A percentile compares a stretch with the other conserved stretches of the same genome.
These are phyloP conservation scores for Hydriomena furcata DNA, from an alignment of 2,888 invertebrate genomes.

Conservation along the genomic window DNA sequence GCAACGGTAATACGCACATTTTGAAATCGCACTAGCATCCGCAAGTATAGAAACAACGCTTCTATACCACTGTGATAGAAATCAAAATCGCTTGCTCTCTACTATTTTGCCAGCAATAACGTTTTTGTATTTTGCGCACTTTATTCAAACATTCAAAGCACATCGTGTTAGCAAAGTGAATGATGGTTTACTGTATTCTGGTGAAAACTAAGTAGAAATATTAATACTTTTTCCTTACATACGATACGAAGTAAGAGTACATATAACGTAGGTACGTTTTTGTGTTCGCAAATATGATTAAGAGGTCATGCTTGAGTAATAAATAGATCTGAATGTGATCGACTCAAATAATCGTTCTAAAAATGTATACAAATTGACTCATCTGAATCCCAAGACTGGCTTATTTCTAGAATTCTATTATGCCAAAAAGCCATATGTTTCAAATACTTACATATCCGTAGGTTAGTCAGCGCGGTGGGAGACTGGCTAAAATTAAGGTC, in stretches of 20 bases:
- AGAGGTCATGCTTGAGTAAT: no score
- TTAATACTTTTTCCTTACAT: no score
- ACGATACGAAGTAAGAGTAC: no score
- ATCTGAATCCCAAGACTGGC: slow-evolving; percentile 9
- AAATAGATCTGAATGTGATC: no score
- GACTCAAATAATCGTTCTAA: background rate
- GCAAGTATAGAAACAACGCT: background rate
- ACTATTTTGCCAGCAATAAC: background rate
- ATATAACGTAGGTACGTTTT: no score
- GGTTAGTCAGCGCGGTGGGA: slow-evolving; percentile 43
- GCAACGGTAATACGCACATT: slow-evolving; percentile 47
- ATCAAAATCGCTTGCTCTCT: slow-evolving; percentile 12
- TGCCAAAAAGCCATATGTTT: slow-evolving; percentile 30
- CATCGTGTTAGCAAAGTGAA: background rate
- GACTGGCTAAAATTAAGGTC: slow-evolving; percentile 71
- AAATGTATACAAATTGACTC: slow-evolving; percentile 1
- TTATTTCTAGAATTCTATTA: slow-evolving; percentile 16
- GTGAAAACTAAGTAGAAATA: background rate
- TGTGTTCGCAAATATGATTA: no score
- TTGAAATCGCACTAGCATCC: slow-evolving; percentile 29
- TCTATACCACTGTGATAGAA: slow-evolving; percentile 1
- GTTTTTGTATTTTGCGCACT: slow-evolving; percentile 4
- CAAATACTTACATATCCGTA: slow-evolving; percentile 32
- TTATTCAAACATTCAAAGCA: slow-evolving; percentile 12
- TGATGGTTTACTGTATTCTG: background rate